Conservation (phyloP, 2,113 vertebrate species). For the Todiramphus chloris region DNA sequence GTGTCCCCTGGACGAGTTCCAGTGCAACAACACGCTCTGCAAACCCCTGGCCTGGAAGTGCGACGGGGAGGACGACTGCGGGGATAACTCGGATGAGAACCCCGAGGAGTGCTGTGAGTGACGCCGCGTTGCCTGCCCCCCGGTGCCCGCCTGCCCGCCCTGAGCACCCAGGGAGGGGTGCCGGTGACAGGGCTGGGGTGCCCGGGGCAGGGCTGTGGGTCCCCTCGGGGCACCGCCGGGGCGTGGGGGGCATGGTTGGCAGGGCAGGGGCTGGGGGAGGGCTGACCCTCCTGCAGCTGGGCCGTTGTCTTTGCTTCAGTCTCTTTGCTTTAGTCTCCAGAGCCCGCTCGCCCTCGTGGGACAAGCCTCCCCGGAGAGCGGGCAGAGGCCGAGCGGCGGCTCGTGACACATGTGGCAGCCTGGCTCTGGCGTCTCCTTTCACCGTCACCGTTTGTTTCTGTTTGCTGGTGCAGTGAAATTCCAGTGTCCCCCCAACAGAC, state of each 20-base stretch:
- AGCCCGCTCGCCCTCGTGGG: slow-evolving; percentile 18
- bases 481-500: slow-evolving; percentile 91
- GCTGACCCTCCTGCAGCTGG: background rate
- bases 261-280: background rate
- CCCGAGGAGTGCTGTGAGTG: slow-evolving; percentile 91
- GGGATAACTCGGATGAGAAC: slow-evolving; percentile 95
- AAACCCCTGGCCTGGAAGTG: slow-evolving; percentile 95
- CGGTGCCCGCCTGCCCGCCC: background rate
- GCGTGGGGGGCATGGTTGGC: no score
- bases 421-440: slow-evolving; percentile 40
- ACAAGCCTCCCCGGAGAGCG: background rate
- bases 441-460: slow-evolving; percentile 55
- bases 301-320: slow-evolving; percentile 40
- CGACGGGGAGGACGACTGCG: slow-evolving; percentile 94
- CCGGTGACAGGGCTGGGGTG: background rate
- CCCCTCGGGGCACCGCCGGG: rapidly evolving
- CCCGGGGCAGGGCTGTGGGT: background rate
- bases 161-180: rapidly evolving
- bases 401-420: background rate
- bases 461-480: slow-evolving; percentile 82
- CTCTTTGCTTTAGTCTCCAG: slow-evolving; percentile 46
- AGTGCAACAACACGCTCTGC: slow-evolving; percentile 97
- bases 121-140: background rate
- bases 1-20: slow-evolving; percentile 92
- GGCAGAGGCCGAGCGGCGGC: slow-evolving; percentile 36